Conservation (phyloP, 2,888 invertebrate species). For the Cistogaster globosa region DNA sequence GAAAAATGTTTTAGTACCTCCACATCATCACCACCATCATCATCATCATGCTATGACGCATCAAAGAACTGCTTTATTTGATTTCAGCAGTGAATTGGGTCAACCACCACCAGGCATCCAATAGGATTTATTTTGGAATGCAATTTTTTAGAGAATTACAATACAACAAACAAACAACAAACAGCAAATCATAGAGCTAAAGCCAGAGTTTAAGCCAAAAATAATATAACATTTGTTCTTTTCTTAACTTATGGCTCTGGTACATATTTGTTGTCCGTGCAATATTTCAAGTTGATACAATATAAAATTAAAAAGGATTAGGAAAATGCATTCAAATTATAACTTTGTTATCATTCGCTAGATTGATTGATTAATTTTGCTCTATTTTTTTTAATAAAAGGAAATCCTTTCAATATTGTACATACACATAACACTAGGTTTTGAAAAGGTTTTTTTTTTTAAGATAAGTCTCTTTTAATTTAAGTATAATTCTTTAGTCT, state of each 20-base stretch:
- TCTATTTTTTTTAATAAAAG: slow-evolving; percentile 35
- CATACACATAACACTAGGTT: slow-evolving; percentile 54
- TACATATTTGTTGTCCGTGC: slow-evolving; percentile 56
- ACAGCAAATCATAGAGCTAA: slow-evolving; percentile 37
- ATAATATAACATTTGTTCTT: slow-evolving; percentile 20
- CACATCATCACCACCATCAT: slow-evolving; percentile 78
- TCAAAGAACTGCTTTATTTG: slow-evolving; percentile 81
- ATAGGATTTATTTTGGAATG: slow-evolving; percentile 83
- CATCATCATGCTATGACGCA: slow-evolving; percentile 81
- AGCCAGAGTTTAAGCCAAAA: background rate
- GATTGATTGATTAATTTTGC: slow-evolving; percentile 51
- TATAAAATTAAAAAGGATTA: slow-evolving; percentile 14
- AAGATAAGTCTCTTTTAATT: slow-evolving; percentile 10
- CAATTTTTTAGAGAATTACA: slow-evolving; percentile 82
- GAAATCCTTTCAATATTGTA: slow-evolving; percentile 56
- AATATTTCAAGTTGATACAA: slow-evolving; percentile 55
- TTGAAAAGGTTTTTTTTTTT: slow-evolving; percentile 53
- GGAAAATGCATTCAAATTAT: slow-evolving; percentile 43
- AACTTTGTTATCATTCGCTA: slow-evolving; percentile 36
- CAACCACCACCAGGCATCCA: slow-evolving; percentile 83
- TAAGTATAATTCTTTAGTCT: slow-evolving; percentile 38
- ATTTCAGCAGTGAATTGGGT: slow-evolving; percentile 82
- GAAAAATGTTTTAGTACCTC: slow-evolving; percentile 89
- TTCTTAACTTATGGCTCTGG: slow-evolving; percentile 5
- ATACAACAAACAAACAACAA: slow-evolving; percentile 36